phyloP scores from a whole-genome alignment of 2,888 invertebrate genomes.

The Eupithecia abbreviata region DNA sequence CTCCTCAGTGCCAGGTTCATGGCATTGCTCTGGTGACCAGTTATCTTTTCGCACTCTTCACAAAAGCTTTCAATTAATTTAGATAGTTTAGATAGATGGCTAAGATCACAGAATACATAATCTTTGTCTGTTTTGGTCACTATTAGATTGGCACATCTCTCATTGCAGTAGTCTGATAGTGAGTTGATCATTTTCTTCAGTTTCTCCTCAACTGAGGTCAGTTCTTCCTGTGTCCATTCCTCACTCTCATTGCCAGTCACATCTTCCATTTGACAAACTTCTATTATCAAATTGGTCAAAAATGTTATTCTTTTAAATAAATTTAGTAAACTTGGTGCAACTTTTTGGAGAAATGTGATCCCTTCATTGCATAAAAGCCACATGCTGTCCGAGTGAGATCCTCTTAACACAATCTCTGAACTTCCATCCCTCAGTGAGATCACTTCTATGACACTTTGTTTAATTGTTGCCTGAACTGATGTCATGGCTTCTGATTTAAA shows the following conservation, averaged over 20 bases:
- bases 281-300: constrained; percentile 90
- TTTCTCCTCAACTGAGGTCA: constrained; percentile 87
- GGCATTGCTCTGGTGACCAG: constrained; percentile 90
- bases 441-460: constrained; percentile 93
- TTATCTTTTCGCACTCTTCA: constrained; percentile 88
- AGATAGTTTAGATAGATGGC: constrained; percentile 90
- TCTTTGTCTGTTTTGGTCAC: constrained; percentile 90
- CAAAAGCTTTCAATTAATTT: constrained; percentile 91
- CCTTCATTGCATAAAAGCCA: constrained; percentile 87
- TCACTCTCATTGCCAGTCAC: constrained; percentile 86
- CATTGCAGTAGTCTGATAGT: constrained; percentile 96
- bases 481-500: constrained; percentile 95
- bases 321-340: constrained; percentile 86
- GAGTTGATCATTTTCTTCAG: constrained; percentile 90
- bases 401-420: constrained; percentile 76
- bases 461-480: constrained; percentile 93
- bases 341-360: constrained; percentile 86
- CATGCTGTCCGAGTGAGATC: constrained; percentile 72
- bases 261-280: constrained; percentile 86
- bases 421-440: constrained; percentile 76
- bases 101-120: constrained; percentile 87
- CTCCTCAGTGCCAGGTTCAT: constrained; percentile 92
- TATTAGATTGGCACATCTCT: constrained; percentile 94
- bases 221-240: constrained; percentile 88
- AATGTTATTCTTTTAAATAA: constrained; percentile 89